Conservation (phyloP, 2,797 vertebrate genomes). For the Sus cebifrons region DNA sequence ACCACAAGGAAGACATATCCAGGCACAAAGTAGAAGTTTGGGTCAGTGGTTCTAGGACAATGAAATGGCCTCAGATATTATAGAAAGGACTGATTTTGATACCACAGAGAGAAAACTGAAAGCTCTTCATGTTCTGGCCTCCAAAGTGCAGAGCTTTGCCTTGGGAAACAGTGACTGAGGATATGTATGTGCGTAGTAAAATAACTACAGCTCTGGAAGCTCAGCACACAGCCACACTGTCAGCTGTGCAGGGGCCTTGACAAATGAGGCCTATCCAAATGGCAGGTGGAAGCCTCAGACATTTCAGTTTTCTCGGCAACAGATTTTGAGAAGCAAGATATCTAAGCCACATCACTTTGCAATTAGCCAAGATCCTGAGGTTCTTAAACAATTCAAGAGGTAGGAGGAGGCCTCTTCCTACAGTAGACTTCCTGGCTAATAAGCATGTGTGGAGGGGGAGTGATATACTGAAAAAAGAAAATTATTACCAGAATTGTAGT, state of each 20-base stretch:
- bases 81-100: not conserved
- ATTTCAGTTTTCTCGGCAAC: not conserved
- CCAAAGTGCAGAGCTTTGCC: not conserved
- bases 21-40: not conserved
- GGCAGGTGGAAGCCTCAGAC: not conserved
- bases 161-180: not conserved
- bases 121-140: not conserved
- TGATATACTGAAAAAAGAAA: not conserved
- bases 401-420: not conserved
- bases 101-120: not conserved
- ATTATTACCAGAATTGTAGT: slow-evolving; percentile 41
- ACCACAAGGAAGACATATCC: not conserved
- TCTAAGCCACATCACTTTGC: not conserved
- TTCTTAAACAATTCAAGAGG: slow-evolving; percentile 43
- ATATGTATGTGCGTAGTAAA: not conserved
- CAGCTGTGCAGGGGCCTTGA: not conserved
- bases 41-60: not conserved
- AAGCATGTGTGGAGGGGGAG: not conserved
- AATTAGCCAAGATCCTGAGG: not conserved
- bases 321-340: not conserved
- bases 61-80: not conserved
- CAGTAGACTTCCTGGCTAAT: slow-evolving; percentile 40
- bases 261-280: not conserved
- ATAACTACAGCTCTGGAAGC: not conserved
- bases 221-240: not conserved